These are phyloP conservation scores for Heliocidaris tuberculata DNA, from an alignment of 35 echinoderm and acorn worm species.

Conservation along the genomic window DNA sequence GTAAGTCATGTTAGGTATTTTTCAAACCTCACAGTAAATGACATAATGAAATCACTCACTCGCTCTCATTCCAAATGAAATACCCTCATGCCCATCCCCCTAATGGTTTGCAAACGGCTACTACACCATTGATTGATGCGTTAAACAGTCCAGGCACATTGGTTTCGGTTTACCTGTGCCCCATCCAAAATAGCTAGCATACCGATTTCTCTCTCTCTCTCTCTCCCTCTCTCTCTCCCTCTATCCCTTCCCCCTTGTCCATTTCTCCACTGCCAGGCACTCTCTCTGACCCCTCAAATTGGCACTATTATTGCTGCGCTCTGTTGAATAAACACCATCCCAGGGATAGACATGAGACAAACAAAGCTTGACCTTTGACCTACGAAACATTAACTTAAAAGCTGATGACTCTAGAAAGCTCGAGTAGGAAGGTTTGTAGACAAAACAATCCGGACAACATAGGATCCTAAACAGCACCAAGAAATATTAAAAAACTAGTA, in stretches of 20 bases:
- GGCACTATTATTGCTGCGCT: slow-evolving; percentile 36
- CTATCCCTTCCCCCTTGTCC: neutral
- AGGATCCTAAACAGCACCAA: neutral
- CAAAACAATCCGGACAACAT: neutral
- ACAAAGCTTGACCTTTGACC: slow-evolving; percentile 26
- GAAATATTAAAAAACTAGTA: neutral
- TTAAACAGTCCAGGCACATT: slow-evolving; percentile 8
- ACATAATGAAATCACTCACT: slow-evolving; percentile 2
- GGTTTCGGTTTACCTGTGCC: slow-evolving; percentile 39
- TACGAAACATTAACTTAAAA: neutral
- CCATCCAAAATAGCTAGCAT: slow-evolving; percentile 35
- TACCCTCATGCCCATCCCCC: neutral
- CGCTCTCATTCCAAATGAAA: neutral
- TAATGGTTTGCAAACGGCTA: neutral
- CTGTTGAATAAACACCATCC: slow-evolving; percentile 31
- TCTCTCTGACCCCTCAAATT: slow-evolving; percentile 31
- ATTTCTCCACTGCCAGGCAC: neutral
- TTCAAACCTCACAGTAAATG: neutral
- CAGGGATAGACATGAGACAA: slow-evolving; percentile 18
- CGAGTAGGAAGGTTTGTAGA: neutral
- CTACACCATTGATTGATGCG: slow-evolving; percentile 19
- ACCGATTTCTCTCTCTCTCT: neutral
- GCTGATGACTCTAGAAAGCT: slow-evolving; percentile 13
- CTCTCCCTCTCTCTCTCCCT: neutral
- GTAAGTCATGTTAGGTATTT: neutral